These are phyloP conservation scores for Netta rufina DNA, from an alignment of 2,797 vertebrate genomes.

Conservation along the genomic window DNA sequence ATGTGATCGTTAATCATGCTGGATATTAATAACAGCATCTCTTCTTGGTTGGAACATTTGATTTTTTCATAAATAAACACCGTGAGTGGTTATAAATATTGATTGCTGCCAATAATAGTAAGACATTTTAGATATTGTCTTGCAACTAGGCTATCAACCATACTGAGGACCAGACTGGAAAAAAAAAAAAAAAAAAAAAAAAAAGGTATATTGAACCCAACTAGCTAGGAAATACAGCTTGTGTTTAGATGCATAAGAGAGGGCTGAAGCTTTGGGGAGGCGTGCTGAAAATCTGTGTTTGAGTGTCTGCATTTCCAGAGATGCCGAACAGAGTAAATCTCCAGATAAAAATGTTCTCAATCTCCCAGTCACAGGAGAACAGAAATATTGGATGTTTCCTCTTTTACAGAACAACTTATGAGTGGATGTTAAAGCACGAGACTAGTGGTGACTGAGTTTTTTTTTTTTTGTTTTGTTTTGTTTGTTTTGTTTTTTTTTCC, in stretches of 20 bases:
- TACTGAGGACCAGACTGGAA: not conserved
- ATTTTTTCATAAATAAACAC: conserved; percentile 56
- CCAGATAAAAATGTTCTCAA: not conserved
- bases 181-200: not conserved
- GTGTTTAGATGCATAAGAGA: not conserved
- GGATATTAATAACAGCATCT: conserved; percentile 46
- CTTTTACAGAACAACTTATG: not conserved
- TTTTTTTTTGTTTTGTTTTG: too few species aligned
- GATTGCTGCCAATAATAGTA: conserved; percentile 52
- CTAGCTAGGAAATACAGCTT: not conserved
- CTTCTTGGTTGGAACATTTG: conserved; percentile 50
- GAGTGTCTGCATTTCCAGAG: not conserved
- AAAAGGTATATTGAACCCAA: not conserved
- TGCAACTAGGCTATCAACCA: not conserved
- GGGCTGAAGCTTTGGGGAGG: not conserved
- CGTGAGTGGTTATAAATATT: conserved; percentile 49
- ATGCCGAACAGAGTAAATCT: not conserved
- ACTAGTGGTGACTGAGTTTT: not conserved
- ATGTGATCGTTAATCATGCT: conserved; percentile 52
- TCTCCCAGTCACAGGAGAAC: not conserved
- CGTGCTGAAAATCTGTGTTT: not conserved
- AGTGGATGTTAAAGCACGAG: not conserved
- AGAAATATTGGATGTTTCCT: not conserved
- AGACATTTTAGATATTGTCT: not conserved
- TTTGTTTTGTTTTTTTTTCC: not conserved